phyloP scores from a whole-genome alignment of 1,140 invertebrate species.

The Chelonus insularis region DNA sequence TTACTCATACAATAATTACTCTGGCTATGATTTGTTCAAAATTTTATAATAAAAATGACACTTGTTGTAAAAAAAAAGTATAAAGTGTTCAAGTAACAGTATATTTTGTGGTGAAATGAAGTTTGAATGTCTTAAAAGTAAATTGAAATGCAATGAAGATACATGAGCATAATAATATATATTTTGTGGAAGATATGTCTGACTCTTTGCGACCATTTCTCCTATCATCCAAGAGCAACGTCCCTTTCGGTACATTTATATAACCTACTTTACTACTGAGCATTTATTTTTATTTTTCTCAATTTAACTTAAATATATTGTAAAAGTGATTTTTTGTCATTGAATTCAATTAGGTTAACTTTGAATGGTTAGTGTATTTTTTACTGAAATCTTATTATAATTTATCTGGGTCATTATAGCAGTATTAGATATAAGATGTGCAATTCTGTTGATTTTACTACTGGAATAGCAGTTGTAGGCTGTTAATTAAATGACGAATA shows the following conservation, averaged over 20 bases:
- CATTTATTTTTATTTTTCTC: too few relatives aligned
- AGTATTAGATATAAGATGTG: constrained; percentile 20
- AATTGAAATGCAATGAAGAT: constrained; percentile 17
- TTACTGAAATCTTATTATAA: neutral
- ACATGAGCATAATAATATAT: constrained; percentile 3
- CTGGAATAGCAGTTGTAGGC: neutral
- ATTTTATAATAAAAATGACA: too few relatives aligned
- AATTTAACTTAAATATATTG: too few relatives aligned
- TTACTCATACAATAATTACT: too few relatives aligned
- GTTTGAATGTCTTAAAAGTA: neutral
- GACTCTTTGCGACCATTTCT: constrained; percentile 6
- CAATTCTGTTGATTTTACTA: neutral
- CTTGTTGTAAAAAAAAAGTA: too few relatives aligned
- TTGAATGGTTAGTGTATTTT: too few relatives aligned
- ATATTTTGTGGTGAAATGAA: too few relatives aligned
- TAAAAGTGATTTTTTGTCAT: too few relatives aligned
- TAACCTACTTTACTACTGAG: too few relatives aligned
- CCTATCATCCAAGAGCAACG: neutral
- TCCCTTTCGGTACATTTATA: neutral
- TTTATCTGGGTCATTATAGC: constrained; percentile 16
- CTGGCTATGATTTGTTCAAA: too few relatives aligned
- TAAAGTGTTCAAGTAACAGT: too few relatives aligned
- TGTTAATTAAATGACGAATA: constrained; percentile 24
- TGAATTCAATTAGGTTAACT: too few relatives aligned
- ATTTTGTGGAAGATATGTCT: constrained; percentile 5